These are phyloP conservation scores for Scotopteryx bipunctaria DNA, from an alignment of 2,888 invertebrate species.

Conservation along the genomic window DNA sequence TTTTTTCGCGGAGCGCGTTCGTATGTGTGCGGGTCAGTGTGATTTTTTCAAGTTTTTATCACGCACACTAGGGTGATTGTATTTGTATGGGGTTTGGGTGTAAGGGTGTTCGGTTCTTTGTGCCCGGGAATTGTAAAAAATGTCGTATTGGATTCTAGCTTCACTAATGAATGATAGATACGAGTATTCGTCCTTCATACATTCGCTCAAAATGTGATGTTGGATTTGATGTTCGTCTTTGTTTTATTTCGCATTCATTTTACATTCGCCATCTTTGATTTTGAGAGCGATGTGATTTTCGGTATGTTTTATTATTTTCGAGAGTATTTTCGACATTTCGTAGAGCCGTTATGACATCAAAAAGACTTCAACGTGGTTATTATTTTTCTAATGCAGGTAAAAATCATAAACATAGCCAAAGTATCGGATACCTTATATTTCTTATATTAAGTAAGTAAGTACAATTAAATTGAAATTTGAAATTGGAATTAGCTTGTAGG, in stretches of 20 bases:
- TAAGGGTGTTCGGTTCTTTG: constrained; percentile 77
- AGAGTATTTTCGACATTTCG: not conserved
- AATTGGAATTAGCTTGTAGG: too few species aligned
- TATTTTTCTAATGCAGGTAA: too few species aligned
- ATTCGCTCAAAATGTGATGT: constrained; percentile 69
- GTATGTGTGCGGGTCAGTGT: constrained; percentile 77
- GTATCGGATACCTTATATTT: too few species aligned
- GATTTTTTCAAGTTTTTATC: constrained; percentile 79
- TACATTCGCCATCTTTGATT: constrained; percentile 46
- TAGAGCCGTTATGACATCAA: constrained; percentile 5
- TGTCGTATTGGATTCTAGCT: constrained; percentile 83
- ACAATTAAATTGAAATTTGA: too few species aligned
- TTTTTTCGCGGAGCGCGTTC: constrained; percentile 69
- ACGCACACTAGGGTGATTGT: constrained; percentile 55
- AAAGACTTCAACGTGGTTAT: constrained; percentile 31
- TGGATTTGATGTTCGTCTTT: constrained; percentile 56
- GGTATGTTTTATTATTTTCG: constrained; percentile 1
- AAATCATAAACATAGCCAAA: too few species aligned
- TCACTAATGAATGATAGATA: constrained; percentile 83
- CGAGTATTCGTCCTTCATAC: constrained; percentile 58
- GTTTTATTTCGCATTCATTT: constrained; percentile 43
- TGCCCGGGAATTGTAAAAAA: constrained; percentile 81
- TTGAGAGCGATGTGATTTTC: constrained; percentile 27
- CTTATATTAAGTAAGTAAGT: not conserved
- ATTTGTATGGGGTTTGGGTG: constrained; percentile 58